These are phyloP conservation scores for Caenorhabditis imperialis DNA, from an alignment of 2,888 invertebrate genomes.

Conservation along the genomic window DNA sequence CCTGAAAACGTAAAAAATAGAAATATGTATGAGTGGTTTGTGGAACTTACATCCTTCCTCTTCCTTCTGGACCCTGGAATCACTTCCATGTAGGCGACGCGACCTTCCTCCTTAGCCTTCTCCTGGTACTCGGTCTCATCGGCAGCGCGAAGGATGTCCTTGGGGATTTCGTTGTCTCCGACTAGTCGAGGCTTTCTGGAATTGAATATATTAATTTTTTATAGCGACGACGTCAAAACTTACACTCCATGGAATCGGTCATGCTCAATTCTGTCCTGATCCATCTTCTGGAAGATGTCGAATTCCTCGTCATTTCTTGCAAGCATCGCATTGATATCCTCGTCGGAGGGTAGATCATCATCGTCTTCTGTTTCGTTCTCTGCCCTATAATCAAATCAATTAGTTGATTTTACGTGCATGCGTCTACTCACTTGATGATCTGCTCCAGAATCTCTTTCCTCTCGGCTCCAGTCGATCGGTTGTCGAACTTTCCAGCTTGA, in stretches of 20 bases:
- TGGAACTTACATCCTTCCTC: slow-evolving; percentile 37
- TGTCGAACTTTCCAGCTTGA: slow-evolving; percentile 99
- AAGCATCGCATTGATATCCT: slow-evolving; percentile 98
- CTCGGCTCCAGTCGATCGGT: slow-evolving; percentile 96
- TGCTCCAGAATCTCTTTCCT: slow-evolving; percentile 94
- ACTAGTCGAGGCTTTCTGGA: slow-evolving; percentile 87
- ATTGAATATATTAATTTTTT: neutral
- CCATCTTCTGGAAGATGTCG: slow-evolving; percentile 82
- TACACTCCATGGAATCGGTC: slow-evolving; percentile 79
- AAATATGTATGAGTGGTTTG: neutral
- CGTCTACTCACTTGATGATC: slow-evolving; percentile 82
- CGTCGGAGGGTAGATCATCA: slow-evolving; percentile 97
- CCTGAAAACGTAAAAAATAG: slow-evolving; percentile 25
- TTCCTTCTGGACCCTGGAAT: slow-evolving; percentile 39
- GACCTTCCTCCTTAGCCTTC: slow-evolving; percentile 39
- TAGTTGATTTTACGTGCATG: neutral
- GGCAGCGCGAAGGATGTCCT: slow-evolving; percentile 83
- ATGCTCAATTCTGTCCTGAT: slow-evolving; percentile 88
- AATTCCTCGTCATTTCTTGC: slow-evolving; percentile 82
- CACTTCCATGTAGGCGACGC: slow-evolving; percentile 26
- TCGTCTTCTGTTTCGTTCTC: slow-evolving; percentile 82
- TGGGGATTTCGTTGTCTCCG: slow-evolving; percentile 93
- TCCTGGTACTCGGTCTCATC: slow-evolving; percentile 50
- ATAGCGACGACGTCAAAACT: neutral
- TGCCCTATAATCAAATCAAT: slow-evolving; percentile 15